These are phyloP conservation scores for Chaenogobius annularis DNA, from an alignment of 2,113 vertebrate genomes.

Conservation along the genomic window DNA sequence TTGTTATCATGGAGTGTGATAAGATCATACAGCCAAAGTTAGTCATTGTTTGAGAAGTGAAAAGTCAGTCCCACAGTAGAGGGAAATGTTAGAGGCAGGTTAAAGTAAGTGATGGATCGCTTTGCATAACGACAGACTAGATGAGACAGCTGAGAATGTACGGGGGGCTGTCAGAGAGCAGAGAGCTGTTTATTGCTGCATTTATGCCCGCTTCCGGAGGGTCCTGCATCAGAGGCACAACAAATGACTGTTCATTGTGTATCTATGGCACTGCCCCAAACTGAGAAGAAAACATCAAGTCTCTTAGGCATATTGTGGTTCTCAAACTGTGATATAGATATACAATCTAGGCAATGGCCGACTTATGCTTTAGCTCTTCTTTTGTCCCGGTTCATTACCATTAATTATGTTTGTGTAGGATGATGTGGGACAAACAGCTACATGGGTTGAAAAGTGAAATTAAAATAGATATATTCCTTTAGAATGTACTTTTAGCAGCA, in stretches of 20 bases:
- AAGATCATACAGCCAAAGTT: conserved; percentile 3
- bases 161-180: conserved; percentile 53
- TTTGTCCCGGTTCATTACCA: too few relatives aligned
- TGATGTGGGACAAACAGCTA: neutral
- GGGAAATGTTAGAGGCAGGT: conserved; percentile 36
- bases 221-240: conserved; percentile 27
- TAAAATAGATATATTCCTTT: too few relatives aligned
- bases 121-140: conserved; percentile 65
- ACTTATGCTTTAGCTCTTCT: too few relatives aligned
- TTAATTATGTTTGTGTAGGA: neutral
- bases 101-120: conserved; percentile 40
- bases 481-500: too few relatives aligned
- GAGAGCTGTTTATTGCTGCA: conserved; percentile 73
- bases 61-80: conserved; percentile 26
- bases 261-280: neutral
- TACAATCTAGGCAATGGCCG: neutral
- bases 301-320: neutral
- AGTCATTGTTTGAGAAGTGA: conserved; percentile 20
- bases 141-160: conserved; percentile 77
- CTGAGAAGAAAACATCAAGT: neutral
- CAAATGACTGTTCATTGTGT: conserved; percentile 44
- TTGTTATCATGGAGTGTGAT: neutral
- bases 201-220: conserved; percentile 56
- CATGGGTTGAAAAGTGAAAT: neutral
- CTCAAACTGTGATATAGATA: neutral